Percentiles rank a stretch among this genome's conserved stretches.
These are phyloP conservation scores for Tinamus guttatus DNA, from an alignment of 2,113 vertebrate genomes.

Conservation along the genomic window DNA sequence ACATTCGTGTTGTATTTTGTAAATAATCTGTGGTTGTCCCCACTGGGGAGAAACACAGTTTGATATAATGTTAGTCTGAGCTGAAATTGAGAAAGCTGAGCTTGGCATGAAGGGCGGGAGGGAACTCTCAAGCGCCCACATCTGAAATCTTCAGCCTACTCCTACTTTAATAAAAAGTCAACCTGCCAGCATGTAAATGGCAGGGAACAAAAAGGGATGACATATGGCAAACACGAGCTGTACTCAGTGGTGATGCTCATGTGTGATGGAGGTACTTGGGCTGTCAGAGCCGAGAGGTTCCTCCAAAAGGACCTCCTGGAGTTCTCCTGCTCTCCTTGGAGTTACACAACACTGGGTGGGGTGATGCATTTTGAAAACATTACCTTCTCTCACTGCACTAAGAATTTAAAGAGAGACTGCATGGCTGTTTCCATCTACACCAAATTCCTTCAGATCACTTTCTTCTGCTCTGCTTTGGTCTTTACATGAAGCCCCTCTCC, in stretches of 20 bases:
- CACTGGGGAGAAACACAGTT: background rate
- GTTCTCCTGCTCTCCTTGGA: background rate
- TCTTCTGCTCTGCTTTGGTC: background rate
- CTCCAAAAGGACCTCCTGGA: background rate
- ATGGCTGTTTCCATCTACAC: background rate
- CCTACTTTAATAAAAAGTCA: constrained; percentile 43
- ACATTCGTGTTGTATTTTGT: constrained; percentile 1
- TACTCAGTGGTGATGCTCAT: background rate
- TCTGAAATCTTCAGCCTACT: constrained; percentile 1
- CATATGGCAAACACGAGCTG: background rate
- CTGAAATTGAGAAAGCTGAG: background rate
- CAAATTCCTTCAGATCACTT: background rate
- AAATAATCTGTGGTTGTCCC: constrained; percentile 44
- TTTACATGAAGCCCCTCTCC: accelerated
- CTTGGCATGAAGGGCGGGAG: background rate
- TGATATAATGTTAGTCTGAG: constrained; percentile 28
- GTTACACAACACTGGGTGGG: background rate
- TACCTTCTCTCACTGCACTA: background rate
- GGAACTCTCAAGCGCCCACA: background rate
- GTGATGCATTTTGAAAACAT: background rate
- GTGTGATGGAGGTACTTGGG: background rate
- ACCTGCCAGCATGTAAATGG: background rate
- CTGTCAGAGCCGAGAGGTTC: background rate
- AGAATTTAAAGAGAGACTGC: background rate
- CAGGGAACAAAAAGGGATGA: background rate